Evolutionary conservation across 2,113 vertebrate genomes (phyloP).

Genomic region (Triplophysa siluroides): DNA sequence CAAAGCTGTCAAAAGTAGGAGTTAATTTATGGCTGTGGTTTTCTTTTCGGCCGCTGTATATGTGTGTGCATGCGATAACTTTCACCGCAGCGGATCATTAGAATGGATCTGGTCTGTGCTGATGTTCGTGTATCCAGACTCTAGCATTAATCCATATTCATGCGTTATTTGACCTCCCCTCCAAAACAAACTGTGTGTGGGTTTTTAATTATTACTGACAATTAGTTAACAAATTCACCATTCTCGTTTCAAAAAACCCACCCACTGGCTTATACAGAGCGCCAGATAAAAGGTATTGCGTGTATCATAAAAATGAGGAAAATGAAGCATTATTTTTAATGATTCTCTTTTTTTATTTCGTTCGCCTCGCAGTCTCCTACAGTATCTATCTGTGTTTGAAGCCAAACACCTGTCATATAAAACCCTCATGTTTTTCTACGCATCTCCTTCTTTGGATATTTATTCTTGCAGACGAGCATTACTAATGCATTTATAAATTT

Average conservation of each 20-base stretch:
- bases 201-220: too few relatives aligned
- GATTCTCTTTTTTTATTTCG: not conserved
- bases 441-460: slow-evolving; percentile 10
- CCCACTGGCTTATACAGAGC: too few relatives aligned
- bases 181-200: not conserved
- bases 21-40: slow-evolving; percentile 4
- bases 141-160: not conserved
- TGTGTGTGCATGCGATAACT: not conserved
- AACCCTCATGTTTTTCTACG: not conserved
- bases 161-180: not conserved
- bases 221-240: too few relatives aligned
- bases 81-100: slow-evolving; percentile 18
- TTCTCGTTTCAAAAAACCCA: too few relatives aligned
- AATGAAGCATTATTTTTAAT: not conserved
- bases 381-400: not conserved
- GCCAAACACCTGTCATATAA: not conserved
- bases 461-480: not conserved
- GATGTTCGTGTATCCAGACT: not conserved
- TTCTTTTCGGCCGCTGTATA: not conserved
- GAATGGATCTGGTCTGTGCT: slow-evolving; percentile 1
- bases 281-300: too few relatives aligned
- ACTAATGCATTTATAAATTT: slow-evolving; percentile 16
- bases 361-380: not conserved
- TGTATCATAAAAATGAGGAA: not conserved
- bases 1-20: slow-evolving; percentile 9